These are phyloP conservation scores for Brachymystax lenok DNA, from an alignment of 2,797 vertebrate genomes.

Conservation along the genomic window DNA sequence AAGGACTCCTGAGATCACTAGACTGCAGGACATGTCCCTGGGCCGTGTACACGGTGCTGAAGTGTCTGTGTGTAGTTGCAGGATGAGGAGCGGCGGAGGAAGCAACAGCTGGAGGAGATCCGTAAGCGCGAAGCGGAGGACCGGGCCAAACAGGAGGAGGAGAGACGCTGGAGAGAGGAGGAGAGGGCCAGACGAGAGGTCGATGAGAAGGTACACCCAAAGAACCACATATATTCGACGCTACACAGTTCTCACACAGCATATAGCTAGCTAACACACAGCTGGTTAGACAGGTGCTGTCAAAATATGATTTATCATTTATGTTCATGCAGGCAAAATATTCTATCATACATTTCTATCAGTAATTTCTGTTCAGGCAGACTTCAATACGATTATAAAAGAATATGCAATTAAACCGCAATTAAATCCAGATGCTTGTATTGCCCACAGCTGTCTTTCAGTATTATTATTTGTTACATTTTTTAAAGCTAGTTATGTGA, in stretches of 20 bases:
- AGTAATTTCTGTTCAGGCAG: neutral
- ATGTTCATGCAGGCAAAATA: too few relatives aligned
- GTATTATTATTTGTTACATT: neutral
- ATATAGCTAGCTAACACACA: neutral
- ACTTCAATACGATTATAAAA: neutral
- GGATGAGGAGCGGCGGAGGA: constrained; percentile 94
- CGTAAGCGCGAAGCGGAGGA: constrained; percentile 92
- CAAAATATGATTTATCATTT: too few relatives aligned
- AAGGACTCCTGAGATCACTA: neutral
- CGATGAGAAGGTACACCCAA: constrained; percentile 89
- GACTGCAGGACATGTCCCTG: neutral
- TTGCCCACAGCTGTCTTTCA: neutral
- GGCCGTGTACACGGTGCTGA: neutral
- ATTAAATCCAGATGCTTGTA: neutral
- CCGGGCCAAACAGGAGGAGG: constrained; percentile 88
- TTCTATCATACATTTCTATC: neutral
- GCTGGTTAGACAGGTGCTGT: too few relatives aligned
- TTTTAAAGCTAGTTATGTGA: neutral
- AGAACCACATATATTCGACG: neutral
- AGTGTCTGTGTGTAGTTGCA: constrained; percentile 81
- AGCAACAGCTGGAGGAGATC: constrained; percentile 96
- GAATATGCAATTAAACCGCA: neutral
- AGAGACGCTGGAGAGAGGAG: constrained; percentile 89
- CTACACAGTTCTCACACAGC: neutral
- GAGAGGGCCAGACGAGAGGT: constrained; percentile 85